Conservation (phyloP, 2,888 invertebrate genomes). For the Polydrusus pterygomalis region DNA sequence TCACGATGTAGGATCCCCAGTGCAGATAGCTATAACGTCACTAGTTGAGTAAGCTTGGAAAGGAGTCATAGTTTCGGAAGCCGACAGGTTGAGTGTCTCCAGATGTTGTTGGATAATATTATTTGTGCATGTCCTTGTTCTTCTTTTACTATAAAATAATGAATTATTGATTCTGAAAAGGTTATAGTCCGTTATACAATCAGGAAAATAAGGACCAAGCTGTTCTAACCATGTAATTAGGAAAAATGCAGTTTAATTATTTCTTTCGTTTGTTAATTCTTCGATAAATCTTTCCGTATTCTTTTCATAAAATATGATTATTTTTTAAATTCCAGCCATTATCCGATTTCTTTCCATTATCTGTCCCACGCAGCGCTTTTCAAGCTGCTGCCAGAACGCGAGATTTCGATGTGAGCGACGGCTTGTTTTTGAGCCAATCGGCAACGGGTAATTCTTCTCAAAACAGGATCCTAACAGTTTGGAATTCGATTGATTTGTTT, state of each 20-base stretch:
- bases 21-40: too few species aligned
- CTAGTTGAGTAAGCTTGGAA: too few species aligned
- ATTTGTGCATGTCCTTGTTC: too few species aligned
- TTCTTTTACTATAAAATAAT: too few species aligned
- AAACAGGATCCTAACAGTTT: neutral
- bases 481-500: neutral
- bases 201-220: neutral
- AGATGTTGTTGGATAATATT: too few species aligned
- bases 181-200: too few species aligned
- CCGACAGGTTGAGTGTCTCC: too few species aligned
- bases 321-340: slow-evolving; percentile 13
- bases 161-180: too few species aligned
- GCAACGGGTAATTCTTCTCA: neutral
- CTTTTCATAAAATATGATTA: neutral
- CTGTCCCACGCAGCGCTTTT: slow-evolving; percentile 33
- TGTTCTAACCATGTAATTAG: neutral
- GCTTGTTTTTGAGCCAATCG: slow-evolving; percentile 7
- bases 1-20: too few species aligned
- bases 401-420: neutral
- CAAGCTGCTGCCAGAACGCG: slow-evolving; percentile 18
- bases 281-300: neutral
- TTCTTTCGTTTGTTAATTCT: neutral
- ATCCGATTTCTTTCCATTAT: slow-evolving; percentile 37
- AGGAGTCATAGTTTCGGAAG: too few species aligned
- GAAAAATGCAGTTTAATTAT: slow-evolving; percentile 8